Evolutionary conservation across 2,113 vertebrate species (phyloP), one percentile per base, ranked within the genome.

Genomic region (Amphilophus citrinellus): DNA sequence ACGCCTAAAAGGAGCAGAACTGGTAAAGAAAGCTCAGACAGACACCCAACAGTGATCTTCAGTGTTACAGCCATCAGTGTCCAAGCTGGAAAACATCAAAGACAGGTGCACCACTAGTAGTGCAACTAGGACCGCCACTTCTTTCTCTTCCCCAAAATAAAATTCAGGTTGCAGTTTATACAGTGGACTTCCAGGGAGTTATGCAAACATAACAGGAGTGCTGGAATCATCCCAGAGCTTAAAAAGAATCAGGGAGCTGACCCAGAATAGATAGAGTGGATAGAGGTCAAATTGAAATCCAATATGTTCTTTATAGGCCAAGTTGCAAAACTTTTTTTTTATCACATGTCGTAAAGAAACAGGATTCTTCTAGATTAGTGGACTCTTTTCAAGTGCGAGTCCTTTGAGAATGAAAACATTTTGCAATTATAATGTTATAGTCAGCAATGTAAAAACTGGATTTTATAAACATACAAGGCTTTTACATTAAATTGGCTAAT

Each of bases 331-430:
- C 50, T 15, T 53, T 47, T 24, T 24, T 24, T 73, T 56, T 13
- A 56, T 73, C 3, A 20, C 24, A 30, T 47, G 0, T 30, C 50
- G 4, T 50, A 7, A 53, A 53, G 17, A 53, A 47, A 73, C 42
- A 8, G 3, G 27, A 53, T 47, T 53, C 14, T 2, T 73, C 44
- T 20, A 0, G 3, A 10, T 53, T 50, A 47, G 65, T 6, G 27
- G 66, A 32, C 66, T 32, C 0, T 53, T 73, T 53, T 17, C 44
- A 32, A 13, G 66, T 53, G 17, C 1, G 10, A 53, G 10, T 73
- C 17, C 66, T 50, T 20, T 10, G 65, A 71, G 27, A 44, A 11
- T 50, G 11, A 73, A 68, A 47, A 0, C 24, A 5, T 53, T 73
- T 2, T 32, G 27, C 30, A 53, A 6, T 32, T 27, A 27, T 53